These are phyloP conservation scores for Sebastes iracundus DNA, from an alignment of 2,797 vertebrate genomes.

Conservation along the genomic window DNA sequence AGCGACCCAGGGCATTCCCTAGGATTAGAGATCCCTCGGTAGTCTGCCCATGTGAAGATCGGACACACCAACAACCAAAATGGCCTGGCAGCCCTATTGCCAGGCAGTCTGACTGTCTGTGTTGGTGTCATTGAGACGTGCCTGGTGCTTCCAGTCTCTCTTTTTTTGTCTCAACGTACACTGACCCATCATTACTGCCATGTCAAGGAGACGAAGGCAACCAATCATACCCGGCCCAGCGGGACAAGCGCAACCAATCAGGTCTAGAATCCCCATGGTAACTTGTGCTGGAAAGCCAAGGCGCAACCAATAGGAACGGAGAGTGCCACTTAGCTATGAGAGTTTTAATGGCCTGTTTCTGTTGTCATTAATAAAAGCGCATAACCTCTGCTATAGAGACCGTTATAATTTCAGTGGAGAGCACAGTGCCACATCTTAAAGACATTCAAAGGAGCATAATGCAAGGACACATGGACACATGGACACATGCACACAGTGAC, in stretches of 20 bases:
- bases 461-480: constrained; percentile 38
- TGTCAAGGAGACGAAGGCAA: constrained; percentile 80
- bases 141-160: constrained; percentile 56
- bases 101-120: constrained; percentile 59
- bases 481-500: constrained; percentile 5
- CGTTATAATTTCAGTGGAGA: constrained; percentile 49
- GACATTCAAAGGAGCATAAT: constrained; percentile 35
- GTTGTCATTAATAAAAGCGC: constrained; percentile 76
- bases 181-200: constrained; percentile 77
- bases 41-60: constrained; percentile 45
- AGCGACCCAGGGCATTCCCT: constrained; percentile 47
- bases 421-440: constrained; percentile 30
- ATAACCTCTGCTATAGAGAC: constrained; percentile 61
- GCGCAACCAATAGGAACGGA: constrained; percentile 65
- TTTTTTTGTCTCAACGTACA: constrained; percentile 69
- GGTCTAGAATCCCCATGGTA: constrained; percentile 73
- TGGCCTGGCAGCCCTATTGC: constrained; percentile 29
- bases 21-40: constrained; percentile 45
- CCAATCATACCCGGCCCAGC: constrained; percentile 68
- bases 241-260: constrained; percentile 64
- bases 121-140: constrained; percentile 81
- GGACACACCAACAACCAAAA: constrained; percentile 55
- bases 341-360: constrained; percentile 76
- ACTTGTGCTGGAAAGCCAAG: constrained; percentile 61
- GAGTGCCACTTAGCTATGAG: constrained; percentile 60